phyloP scores from a whole-genome alignment of 2,113 vertebrate genomes.

The Melanocharis versteri region DNA sequence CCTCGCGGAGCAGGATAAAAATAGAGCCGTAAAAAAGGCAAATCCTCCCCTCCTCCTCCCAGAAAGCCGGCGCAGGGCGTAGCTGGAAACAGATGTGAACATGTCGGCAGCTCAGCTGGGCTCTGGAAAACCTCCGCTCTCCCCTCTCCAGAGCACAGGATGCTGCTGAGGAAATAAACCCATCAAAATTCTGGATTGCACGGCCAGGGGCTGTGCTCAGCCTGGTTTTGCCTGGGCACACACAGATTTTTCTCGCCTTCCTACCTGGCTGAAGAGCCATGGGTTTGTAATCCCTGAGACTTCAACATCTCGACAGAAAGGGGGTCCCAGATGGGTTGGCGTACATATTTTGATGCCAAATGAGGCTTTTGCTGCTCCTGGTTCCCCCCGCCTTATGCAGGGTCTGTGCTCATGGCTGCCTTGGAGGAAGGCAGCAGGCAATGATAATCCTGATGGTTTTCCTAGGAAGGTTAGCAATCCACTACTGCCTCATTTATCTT shows the following conservation, averaged over 20 bases:
- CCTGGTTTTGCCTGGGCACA: not conserved
- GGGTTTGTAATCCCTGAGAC: not conserved
- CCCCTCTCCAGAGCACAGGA: not conserved
- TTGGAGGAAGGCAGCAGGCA: not conserved
- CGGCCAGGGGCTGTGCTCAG: accelerated
- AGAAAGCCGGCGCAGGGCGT: not conserved
- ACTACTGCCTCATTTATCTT: not conserved
- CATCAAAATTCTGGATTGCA: not conserved
- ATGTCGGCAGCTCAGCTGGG: not conserved
- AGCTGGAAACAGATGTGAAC: constrained; percentile 71
- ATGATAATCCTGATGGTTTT: not conserved
- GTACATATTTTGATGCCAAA: not conserved
- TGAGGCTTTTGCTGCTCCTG: not conserved
- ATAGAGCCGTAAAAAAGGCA: constrained; percentile 65
- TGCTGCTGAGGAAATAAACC: not conserved
- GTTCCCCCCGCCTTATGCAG: not conserved
- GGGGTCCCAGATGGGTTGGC: accelerated
- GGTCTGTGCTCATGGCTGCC: not conserved
- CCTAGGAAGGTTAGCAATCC: not conserved
- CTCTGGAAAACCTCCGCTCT: not conserved
- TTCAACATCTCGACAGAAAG: not conserved
- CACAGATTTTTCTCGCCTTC: not conserved
- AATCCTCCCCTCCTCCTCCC: not conserved
- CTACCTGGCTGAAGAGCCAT: not conserved
- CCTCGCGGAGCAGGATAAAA: constrained; percentile 67